These are phyloP conservation scores for Sturnira hondurensis DNA, from an alignment of 2,113 vertebrate genomes.

Conservation along the genomic window DNA sequence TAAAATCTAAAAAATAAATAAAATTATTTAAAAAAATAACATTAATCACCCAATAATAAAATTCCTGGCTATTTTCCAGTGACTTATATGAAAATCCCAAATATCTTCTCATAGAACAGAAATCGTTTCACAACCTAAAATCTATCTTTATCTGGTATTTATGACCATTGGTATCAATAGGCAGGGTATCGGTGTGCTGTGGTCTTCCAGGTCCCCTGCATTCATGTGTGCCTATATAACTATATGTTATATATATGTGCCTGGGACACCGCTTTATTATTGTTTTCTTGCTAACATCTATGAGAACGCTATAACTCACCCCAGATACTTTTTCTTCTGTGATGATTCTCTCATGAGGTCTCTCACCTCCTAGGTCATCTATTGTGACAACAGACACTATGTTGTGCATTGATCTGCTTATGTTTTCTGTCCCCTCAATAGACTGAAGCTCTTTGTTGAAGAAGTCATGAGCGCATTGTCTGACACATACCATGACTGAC, in stretches of 20 bases:
- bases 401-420: not conserved
- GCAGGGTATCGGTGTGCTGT: rapidly evolving
- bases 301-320: not conserved
- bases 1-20: no score
- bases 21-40: no score
- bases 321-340: not conserved
- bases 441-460: not conserved
- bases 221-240: rapidly evolving
- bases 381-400: rapidly evolving
- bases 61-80: not conserved
- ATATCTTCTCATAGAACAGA: not conserved
- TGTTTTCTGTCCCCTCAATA: not conserved
- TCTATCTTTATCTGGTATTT: not conserved
- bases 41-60: not conserved
- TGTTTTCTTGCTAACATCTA: not conserved
- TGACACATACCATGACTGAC: not conserved
- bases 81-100: not conserved
- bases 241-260: not conserved
- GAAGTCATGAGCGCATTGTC: not conserved
- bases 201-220: rapidly evolving
- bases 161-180: rapidly evolving
- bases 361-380: not conserved
- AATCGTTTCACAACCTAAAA: not conserved
- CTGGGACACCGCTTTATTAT: not conserved
- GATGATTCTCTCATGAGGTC: not conserved